phyloP scores from a whole-genome alignment of 2,888 invertebrate species.

The Nymphalis polychloros region DNA sequence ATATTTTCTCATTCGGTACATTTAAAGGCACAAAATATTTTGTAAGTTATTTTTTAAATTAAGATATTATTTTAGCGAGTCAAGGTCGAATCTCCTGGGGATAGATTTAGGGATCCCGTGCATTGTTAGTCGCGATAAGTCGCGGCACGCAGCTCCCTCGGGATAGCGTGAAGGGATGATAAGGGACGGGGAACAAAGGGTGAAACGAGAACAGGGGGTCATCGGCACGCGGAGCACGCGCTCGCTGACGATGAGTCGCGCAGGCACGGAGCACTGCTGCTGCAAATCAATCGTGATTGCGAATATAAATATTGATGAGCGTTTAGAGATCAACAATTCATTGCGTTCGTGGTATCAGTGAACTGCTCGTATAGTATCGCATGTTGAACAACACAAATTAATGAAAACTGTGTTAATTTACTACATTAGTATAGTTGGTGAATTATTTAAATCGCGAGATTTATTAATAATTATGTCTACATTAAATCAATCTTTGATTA shows the following conservation, averaged over 20 bases:
- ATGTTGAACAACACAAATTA: too few relatives aligned
- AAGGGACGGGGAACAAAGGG: conserved; percentile 13
- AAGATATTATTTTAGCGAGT: conserved; percentile 17
- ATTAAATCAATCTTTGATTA: too few relatives aligned
- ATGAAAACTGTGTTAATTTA: too few relatives aligned
- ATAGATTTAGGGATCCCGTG: conserved; percentile 12
- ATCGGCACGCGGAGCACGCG: conserved; percentile 34
- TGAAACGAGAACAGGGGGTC: conserved; percentile 23
- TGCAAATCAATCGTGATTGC: conserved; percentile 30
- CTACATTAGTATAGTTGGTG: too few relatives aligned
- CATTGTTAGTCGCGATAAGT: conserved; percentile 33
- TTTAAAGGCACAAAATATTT: too few relatives aligned
- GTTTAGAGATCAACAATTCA: conserved; percentile 30
- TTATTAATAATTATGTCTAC: too few relatives aligned
- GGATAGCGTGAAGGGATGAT: conserved; percentile 10
- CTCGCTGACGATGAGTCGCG: background rate
- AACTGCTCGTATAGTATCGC: background rate
- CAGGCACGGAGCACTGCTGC: conserved; percentile 25
- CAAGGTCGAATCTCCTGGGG: conserved; percentile 24
- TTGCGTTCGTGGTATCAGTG: conserved; percentile 16
- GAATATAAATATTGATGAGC: conserved; percentile 36
- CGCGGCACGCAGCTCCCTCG: conserved; percentile 23
- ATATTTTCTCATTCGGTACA: too few relatives aligned
- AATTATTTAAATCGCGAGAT: too few relatives aligned
- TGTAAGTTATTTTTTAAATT: too few relatives aligned